These are phyloP conservation scores for Bryconaethiops microstoma DNA, from an alignment of 2,797 vertebrate genomes.

Conservation along the genomic window DNA sequence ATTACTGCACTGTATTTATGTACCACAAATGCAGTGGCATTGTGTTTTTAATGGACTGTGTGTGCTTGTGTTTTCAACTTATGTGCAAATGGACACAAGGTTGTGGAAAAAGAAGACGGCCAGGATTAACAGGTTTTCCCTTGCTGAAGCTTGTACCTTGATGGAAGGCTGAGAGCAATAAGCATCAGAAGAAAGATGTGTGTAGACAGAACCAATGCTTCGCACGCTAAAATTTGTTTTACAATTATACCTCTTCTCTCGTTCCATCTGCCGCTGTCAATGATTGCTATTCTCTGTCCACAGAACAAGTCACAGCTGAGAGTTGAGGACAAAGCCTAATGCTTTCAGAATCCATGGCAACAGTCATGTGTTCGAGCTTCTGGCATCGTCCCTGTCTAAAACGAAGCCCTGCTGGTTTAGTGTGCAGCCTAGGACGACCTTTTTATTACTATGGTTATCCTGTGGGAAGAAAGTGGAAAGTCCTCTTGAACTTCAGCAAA, in stretches of 20 bases:
- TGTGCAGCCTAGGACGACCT: conserved; percentile 22
- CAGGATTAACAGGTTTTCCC: conserved; percentile 8
- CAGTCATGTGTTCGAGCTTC: conserved; percentile 8
- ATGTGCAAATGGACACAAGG: not conserved
- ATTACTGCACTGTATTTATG: too few species aligned
- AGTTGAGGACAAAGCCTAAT: conserved; percentile 10
- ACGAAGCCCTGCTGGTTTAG: conserved; percentile 11
- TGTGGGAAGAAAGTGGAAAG: conserved; percentile 25
- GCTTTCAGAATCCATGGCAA: conserved; percentile 26
- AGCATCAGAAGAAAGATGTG: conserved; percentile 10
- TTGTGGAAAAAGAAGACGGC: too few species aligned
- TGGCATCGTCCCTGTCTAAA: conserved; percentile 5
- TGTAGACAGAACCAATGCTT: conserved; percentile 42
- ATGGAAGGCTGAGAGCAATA: conserved; percentile 31
- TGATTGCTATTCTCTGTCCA: conserved; percentile 41
- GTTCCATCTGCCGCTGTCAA: conserved; percentile 45
- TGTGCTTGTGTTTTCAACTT: not conserved
- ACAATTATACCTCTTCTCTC: conserved; percentile 32
- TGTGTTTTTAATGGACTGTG: not conserved
- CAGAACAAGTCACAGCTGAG: conserved; percentile 30
- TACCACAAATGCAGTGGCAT: too few species aligned
- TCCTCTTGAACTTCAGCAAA: conserved; percentile 33
- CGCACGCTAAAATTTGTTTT: conserved; percentile 41
- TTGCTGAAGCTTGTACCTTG: conserved; percentile 20
- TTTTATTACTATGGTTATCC: conserved; percentile 31